Conservation (phyloP, 2,888 invertebrate genomes). For the Pseudococcus viburni region DNA sequence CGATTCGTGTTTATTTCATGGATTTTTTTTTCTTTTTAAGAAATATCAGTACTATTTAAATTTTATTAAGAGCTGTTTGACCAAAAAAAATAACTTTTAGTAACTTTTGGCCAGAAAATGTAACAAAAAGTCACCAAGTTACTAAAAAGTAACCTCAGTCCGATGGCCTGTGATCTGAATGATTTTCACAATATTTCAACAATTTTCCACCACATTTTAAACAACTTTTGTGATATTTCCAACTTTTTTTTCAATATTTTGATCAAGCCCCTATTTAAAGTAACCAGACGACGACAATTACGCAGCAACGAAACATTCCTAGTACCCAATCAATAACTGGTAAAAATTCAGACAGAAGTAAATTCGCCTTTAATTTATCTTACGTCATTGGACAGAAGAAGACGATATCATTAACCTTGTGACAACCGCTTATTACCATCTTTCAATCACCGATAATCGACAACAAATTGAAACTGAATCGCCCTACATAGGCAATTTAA, state of each 20-base stretch:
- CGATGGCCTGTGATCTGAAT: too few relatives aligned
- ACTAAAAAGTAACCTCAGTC: too few relatives aligned
- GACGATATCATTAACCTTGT: constrained; percentile 42
- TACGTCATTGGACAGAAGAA: constrained; percentile 37
- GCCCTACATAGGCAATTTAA: constrained; percentile 10
- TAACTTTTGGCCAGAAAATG: too few relatives aligned
- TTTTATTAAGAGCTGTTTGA: too few relatives aligned
- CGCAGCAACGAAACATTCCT: background rate
- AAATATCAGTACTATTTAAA: too few relatives aligned
- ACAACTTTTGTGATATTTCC: too few relatives aligned
- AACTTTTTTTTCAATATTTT: background rate
- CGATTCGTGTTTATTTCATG: too few relatives aligned
- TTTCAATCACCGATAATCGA: constrained; percentile 41
- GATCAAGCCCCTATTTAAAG: background rate
- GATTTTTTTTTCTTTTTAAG: too few relatives aligned
- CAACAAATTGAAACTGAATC: constrained; percentile 12
- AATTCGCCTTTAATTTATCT: constrained; percentile 2
- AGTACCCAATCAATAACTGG: background rate
- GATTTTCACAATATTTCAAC: too few relatives aligned
- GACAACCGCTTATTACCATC: constrained; percentile 20
- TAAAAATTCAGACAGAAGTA: constrained; percentile 27
- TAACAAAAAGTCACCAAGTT: too few relatives aligned
- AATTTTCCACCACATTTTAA: background rate
- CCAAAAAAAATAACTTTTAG: too few relatives aligned
- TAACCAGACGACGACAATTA: background rate